These are phyloP conservation scores for Aspidapion aeneum DNA, from an alignment of 2,888 invertebrate species.

Conservation along the genomic window DNA sequence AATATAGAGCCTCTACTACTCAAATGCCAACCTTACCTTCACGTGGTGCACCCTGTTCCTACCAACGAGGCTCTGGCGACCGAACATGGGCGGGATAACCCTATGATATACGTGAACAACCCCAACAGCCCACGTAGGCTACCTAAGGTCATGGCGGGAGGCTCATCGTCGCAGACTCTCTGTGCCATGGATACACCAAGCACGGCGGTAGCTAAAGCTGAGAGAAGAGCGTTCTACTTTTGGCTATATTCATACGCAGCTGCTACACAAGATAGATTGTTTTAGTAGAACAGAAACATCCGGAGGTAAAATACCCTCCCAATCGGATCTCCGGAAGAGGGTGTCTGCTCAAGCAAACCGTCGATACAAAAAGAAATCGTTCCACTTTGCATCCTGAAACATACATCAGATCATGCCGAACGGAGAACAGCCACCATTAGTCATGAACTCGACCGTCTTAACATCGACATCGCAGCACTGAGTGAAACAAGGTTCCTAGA, in stretches of 20 bases:
- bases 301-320: conserved; percentile 4
- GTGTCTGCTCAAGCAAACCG: conserved; percentile 2
- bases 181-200: conserved; percentile 1
- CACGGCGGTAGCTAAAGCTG: neutral
- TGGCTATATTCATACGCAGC: conserved; percentile 7
- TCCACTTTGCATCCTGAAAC: conserved; percentile 3
- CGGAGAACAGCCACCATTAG: neutral
- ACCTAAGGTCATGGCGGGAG: neutral
- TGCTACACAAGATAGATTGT: conserved; percentile 1
- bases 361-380: neutral
- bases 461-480: conserved; percentile 1
- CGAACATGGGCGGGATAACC: neutral
- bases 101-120: neutral
- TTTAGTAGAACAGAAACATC: conserved; percentile 4
- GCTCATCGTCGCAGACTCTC: neutral
- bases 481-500: conserved; percentile 6
- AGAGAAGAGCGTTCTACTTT: neutral
- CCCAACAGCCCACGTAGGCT: neutral
- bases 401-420: neutral
- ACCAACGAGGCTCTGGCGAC: neutral
- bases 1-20: neutral
- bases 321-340: conserved; percentile 7
- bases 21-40: neutral
- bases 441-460: neutral
- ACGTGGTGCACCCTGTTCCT: neutral